Conservation (phyloP, 2,797 vertebrate genomes). For the Lemur catta region DNA sequence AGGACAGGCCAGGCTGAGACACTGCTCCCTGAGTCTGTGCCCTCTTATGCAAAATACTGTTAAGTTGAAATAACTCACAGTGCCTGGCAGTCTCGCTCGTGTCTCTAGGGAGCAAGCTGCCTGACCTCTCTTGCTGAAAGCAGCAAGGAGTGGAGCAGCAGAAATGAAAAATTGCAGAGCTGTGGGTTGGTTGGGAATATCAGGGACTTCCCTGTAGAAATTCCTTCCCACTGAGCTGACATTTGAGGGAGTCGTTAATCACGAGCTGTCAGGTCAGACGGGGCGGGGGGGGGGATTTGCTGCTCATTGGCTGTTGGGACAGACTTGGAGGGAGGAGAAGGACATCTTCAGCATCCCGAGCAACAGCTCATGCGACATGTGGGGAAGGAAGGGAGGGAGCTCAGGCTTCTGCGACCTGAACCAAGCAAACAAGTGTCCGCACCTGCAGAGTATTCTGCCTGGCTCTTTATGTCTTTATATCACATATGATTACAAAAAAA, state of each 20-base stretch:
- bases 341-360: not conserved
- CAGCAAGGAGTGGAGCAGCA: not conserved
- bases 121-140: not conserved
- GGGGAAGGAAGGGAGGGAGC: not conserved
- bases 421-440: fast-evolving
- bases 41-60: not conserved
- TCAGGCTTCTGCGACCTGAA: not conserved
- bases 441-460: not conserved
- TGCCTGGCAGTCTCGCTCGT: fast-evolving
- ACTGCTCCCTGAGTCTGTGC: fast-evolving
- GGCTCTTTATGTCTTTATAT: not conserved
- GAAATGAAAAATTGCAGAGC: not conserved
- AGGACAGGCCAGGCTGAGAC: fast-evolving
- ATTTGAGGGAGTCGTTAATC: not conserved
- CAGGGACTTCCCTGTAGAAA: not conserved
- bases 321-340: not conserved
- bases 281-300: not conserved
- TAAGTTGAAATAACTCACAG: not conserved
- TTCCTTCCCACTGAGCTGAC: not conserved
- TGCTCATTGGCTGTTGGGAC: fast-evolving
- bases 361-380: fast-evolving
- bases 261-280: fast-evolving
- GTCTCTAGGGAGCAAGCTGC: not conserved
- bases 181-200: fast-evolving
- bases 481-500: not conserved